Evolutionary conservation across 2,113 vertebrate species (phyloP), one percentile per base, ranked within the genome.

Genomic region (Menura novaehollandiae): DNA sequence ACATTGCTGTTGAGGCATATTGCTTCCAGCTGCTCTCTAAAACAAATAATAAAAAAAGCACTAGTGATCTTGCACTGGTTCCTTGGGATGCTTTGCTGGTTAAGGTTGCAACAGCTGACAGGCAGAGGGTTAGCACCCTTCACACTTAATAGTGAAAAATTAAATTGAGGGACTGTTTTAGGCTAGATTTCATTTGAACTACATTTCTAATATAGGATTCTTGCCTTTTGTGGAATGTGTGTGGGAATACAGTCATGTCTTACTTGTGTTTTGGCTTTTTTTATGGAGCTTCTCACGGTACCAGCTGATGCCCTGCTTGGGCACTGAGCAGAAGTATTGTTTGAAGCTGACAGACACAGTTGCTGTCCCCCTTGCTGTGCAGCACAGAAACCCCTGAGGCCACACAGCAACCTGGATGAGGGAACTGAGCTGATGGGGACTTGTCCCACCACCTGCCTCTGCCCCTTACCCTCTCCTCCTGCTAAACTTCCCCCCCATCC

Each of bases 401-500:
- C 46, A 41, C 13, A 6, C 19, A 41, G 43, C 33, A 86, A 33
- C 66, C 7, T 33, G 43, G 4, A 30, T 63, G 43, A 58, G 62
- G 24, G 46, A 79, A 28, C 28, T 53, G 39, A 75, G 46, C 56
- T 51, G 67, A 8, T 33, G 35, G 18, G 11, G 41, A 60, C 13
- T 55, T 80, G 66, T 63, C 32, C 27, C 23, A 67, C 22, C 21
- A 24, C 49, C 32, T 67, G 27, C 22, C 18, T 59, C 49, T 62
- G 49, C 32, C 20, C 39, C 23, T 44, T 74, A 18, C 18, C 21
- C 7, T 32, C 6, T 69, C 22, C 13, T 58, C 59, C 30, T 1
- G 0, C 37, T 55, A 51, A 5, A 9, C 8, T 6, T 5, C 2
- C 2, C 17, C 13, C 33, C 17, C 32, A 41, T 2, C 12, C 13